These are phyloP conservation scores for Poeciliopsis gracilis DNA, from an alignment of 2,797 vertebrate species.

Conservation along the genomic window DNA sequence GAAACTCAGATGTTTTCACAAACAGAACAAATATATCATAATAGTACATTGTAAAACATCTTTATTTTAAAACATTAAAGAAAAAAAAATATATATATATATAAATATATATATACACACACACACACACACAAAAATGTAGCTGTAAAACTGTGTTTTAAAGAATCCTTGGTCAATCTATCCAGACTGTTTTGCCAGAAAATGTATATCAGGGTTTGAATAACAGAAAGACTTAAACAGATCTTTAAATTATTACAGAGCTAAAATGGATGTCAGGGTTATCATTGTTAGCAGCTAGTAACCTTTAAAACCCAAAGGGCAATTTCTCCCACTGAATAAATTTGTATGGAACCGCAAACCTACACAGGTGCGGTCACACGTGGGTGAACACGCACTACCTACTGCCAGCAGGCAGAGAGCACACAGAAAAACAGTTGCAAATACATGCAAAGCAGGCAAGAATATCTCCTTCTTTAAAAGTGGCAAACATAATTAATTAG, in stretches of 20 bases:
- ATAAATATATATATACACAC: background rate
- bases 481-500: too few relatives aligned
- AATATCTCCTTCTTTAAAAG: too few relatives aligned
- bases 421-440: too few relatives aligned
- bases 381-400: too few relatives aligned
- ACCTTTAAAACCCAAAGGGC: background rate
- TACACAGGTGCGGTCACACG: background rate
- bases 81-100: too few relatives aligned
- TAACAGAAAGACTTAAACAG: background rate
- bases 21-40: background rate
- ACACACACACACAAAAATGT: background rate
- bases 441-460: too few relatives aligned
- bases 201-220: background rate
- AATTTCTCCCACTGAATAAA: constrained; percentile 1
- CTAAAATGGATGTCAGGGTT: background rate
- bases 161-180: background rate
- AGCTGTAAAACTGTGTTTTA: background rate
- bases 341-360: background rate
- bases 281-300: background rate
- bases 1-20: background rate
- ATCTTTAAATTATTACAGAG: background rate
- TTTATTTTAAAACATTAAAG: background rate
- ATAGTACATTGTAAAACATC: background rate
- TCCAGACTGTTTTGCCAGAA: background rate
- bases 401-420: too few relatives aligned